Conservation (phyloP, 2,888 invertebrate genomes). For the Syritta pipiens region DNA sequence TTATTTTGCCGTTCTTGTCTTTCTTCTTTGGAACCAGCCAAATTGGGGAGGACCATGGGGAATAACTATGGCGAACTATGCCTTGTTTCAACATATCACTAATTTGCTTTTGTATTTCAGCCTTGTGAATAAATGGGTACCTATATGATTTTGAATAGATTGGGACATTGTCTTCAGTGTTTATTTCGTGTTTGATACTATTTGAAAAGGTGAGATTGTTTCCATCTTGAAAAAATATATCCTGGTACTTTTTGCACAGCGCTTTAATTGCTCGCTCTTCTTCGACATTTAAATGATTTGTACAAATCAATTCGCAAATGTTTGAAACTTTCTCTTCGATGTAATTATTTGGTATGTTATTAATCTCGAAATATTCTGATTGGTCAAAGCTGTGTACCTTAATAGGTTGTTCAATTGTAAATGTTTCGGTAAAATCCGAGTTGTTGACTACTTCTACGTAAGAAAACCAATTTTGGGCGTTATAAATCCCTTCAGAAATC, state of each 20-base stretch:
- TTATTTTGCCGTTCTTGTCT: slow-evolving; percentile 30
- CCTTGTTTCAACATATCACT: slow-evolving; percentile 10
- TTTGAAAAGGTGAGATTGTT: slow-evolving; percentile 40
- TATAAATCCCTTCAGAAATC: slow-evolving; percentile 39
- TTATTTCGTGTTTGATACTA: slow-evolving; percentile 48
- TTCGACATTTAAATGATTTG: neutral
- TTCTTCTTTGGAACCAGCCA: slow-evolving; percentile 31
- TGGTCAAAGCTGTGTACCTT: neutral
- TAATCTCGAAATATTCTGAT: neutral
- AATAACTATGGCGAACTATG: slow-evolving; percentile 31
- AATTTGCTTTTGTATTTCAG: slow-evolving; percentile 16
- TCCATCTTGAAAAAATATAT: slow-evolving; percentile 24
- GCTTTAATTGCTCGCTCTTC: slow-evolving; percentile 22
- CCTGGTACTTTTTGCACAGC: slow-evolving; percentile 38
- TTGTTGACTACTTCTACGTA: slow-evolving; percentile 37
- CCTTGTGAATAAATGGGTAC: slow-evolving; percentile 18
- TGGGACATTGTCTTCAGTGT: slow-evolving; percentile 34
- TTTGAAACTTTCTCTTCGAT: neutral
- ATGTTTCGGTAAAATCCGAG: slow-evolving; percentile 15
- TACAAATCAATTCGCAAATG: neutral
- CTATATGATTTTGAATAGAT: slow-evolving; percentile 29
- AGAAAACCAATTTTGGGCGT: slow-evolving; percentile 26
- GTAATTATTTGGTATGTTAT: slow-evolving; percentile 1
- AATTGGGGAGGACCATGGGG: slow-evolving; percentile 40
- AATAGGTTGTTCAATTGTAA: slow-evolving; percentile 40